Evolutionary conservation across 2,113 vertebrate genomes (phyloP), one percentile per base, ranked within the genome.

Genomic region (Myiagra hebetior): DNA sequence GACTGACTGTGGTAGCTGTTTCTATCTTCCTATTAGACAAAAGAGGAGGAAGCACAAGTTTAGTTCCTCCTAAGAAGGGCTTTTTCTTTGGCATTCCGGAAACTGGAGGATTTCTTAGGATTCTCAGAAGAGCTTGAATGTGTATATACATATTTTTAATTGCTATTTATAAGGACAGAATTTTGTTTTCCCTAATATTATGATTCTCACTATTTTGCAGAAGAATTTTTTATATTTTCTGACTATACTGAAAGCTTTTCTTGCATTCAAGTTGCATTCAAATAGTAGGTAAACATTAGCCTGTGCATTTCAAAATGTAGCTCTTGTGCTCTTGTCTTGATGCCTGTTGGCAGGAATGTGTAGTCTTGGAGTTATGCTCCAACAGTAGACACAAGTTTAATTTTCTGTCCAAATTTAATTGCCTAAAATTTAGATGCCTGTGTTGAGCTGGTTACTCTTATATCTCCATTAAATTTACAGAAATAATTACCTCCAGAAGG

Each of bases 401-500:
- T 96, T 86, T 37, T 85, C 67, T 80, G 59, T 90, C 21, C 26
- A 77, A 39, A 93, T 91, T 46, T 65, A 95, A 90, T 92, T 92
- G 86, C 85, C 86, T 93, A 70, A 92, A 95, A 89, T 92, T 46
- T 81, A 84, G 64, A 70, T 92, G 86, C 46, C 68, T 49, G 12
- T 80, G 68, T 88, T 86, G 85, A 86, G 55, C 76, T 93, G 67
- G 84, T 92, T 96, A 62, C 64, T 97, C 56, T 62, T 93, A 86
- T 84, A 75, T 93, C 91, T 95, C 86, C 68, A 50, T 91, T 92
- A 97, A 88, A 95, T 93, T 89, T 96, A 55, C 73, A 93, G 86
- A 95, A 95, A 95, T 93, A 95, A 95, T 95, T 95, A 69, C 80
- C 73, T 95, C 55, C 83, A 89, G 65, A 81, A 93, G 33, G 68